Evolutionary conservation across 2,888 invertebrate genomes (phyloP).

Genomic region (Cosmia trapezina): DNA sequence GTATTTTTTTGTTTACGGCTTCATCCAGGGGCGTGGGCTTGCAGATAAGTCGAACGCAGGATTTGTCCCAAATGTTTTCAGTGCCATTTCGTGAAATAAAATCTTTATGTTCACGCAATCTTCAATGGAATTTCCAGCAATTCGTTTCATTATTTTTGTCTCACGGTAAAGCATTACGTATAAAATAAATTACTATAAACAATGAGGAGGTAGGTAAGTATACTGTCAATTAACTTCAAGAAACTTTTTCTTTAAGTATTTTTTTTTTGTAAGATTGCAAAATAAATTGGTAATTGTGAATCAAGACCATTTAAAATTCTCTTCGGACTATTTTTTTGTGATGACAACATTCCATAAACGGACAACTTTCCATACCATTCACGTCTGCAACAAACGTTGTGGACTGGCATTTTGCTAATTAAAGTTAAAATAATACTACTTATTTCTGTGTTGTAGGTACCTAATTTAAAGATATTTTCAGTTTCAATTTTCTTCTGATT

Average conservation of each 20-base stretch:
- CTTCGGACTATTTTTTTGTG: constrained; percentile 62
- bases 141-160: constrained; percentile 32
- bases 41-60: constrained; percentile 54
- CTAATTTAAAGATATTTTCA: constrained; percentile 24
- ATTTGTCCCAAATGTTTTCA: constrained; percentile 53
- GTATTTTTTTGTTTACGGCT: constrained; percentile 62
- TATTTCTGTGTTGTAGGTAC: not conserved
- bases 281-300: constrained; percentile 44
- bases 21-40: constrained; percentile 53
- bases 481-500: not conserved
- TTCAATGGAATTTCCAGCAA: constrained; percentile 18
- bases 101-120: constrained; percentile 45
- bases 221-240: constrained; percentile 43
- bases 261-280: constrained; percentile 35
- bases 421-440: constrained; percentile 44
- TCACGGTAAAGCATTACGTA: constrained; percentile 22
- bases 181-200: constrained; percentile 34
- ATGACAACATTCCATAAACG: constrained; percentile 72
- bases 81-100: constrained; percentile 39
- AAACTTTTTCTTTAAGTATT: constrained; percentile 33
- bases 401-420: constrained; percentile 34
- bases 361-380: constrained; percentile 72
- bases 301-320: constrained; percentile 58
- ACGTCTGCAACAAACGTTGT: constrained; percentile 27
- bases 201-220: constrained; percentile 28